Evolutionary conservation across 2,888 invertebrate genomes (phyloP).

Genomic region (Aphidius colemani): DNA sequence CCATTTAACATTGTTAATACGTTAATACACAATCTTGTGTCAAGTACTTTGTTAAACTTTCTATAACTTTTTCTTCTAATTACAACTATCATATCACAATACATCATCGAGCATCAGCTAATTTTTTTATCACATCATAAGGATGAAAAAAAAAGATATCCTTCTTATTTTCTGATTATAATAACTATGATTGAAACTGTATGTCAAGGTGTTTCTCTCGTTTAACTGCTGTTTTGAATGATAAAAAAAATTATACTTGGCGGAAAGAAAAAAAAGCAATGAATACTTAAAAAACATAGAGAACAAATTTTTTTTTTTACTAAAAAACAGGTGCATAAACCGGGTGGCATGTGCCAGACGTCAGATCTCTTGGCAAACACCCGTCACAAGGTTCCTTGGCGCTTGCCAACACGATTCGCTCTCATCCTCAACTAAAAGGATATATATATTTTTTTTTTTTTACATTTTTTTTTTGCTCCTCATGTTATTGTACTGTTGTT

Average conservation of each 20-base stretch:
- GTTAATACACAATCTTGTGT: no score
- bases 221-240: conserved; percentile 30
- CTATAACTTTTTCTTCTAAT: no score
- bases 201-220: conserved; percentile 1
- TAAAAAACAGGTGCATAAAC: conserved; percentile 28
- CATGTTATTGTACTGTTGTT: no score
- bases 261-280: conserved; percentile 32
- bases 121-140: no score
- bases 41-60: no score
- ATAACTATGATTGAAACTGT: no score
- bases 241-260: conserved; percentile 26
- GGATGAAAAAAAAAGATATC: no score
- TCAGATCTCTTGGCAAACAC: conserved; percentile 30
- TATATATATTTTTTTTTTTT: neutral
- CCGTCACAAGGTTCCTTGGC: conserved; percentile 16
- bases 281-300: neutral
- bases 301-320: neutral
- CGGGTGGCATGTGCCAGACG: conserved; percentile 40
- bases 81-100: no score
- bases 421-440: conserved; percentile 9
- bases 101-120: no score
- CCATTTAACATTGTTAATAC: no score
- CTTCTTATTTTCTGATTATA: no score
- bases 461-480: neutral
- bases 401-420: conserved; percentile 1